Base-by-base conservation (phyloP, 2,113 vertebrate species). In the Indri indri region DNA sequence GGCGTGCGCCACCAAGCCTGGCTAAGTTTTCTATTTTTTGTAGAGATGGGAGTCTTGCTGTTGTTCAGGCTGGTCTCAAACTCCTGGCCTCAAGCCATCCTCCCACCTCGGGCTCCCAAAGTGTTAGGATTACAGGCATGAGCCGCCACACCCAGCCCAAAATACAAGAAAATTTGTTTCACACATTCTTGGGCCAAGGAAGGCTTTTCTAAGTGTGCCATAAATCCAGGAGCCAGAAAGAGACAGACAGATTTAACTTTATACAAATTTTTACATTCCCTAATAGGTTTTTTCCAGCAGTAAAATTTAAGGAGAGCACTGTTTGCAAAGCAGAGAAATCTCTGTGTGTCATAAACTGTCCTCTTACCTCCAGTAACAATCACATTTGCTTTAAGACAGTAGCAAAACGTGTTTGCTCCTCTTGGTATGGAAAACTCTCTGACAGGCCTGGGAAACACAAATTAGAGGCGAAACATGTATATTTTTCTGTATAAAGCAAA, bases 351-450 rank as follows among this genome's bases (percentile, higher is more conserved):
- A 0, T 0, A 22, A 79, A 0, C 0, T 12, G 16, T 27, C 0
- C 32, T 97, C 98, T 98, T 98, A 99, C 98, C 98, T 52, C 98
- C 99, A 20, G 98, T 99, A 91, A 98, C 96, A 93, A 99, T 66
- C 32, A 98, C 96, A n/a, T 99, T 98, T 45, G 98, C 98, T 97
- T 98, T 99, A 79, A 50, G 1, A 90, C 98, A 99, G 90, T 99
- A 99, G 25, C 98, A 98, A 85, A 99, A 99, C 1, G 97, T 98
- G 88, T 98, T 99, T 17, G 98, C 98, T 93, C 99, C 98, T 97
- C 88, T 97, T 59, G 98, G 98, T 65, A 98, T 97, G 76, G 98
- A 98, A 98, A 99, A 98, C 76, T 98, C 98, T 95, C 97, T 98
- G 97, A 99, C 97, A 68, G 98, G 98, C 96, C 98, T 99, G 96